Percentiles rank a stretch among this genome's conserved stretches.
Evolutionary conservation across 2,888 invertebrate species (phyloP).

Genomic region (Antitype chi): DNA sequence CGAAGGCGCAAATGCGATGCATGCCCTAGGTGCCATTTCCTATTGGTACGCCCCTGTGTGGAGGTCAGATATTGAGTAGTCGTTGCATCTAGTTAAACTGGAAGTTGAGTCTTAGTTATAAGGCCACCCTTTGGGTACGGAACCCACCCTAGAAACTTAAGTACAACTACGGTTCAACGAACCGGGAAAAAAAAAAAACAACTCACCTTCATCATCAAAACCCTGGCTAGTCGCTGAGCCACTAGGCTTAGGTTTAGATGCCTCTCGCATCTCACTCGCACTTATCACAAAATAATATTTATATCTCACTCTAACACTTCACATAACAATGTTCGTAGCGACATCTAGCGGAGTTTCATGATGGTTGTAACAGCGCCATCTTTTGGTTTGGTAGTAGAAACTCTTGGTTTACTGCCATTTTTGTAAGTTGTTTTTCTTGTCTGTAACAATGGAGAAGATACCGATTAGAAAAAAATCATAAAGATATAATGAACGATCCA

Average conservation of each 20-base stretch:
- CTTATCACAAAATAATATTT: conserved; percentile 73
- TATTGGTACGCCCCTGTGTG: no score
- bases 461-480: not conserved
- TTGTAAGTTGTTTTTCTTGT: conserved; percentile 16
- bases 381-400: conserved; percentile 45
- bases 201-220: conserved; percentile 83
- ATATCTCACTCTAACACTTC: conserved; percentile 71
- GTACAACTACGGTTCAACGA: not conserved
- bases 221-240: conserved; percentile 82
- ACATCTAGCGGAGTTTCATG: conserved; percentile 64
- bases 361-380: conserved; percentile 62
- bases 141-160: no score
- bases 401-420: conserved; percentile 34
- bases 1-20: no score
- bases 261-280: conserved; percentile 87
- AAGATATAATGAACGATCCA: not conserved
- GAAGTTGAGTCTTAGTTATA: no score
- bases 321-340: conserved; percentile 63
- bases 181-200: not conserved
- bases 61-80: no score
- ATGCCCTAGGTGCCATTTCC: no score
- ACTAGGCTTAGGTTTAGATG: conserved; percentile 84
- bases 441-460: conserved; percentile 46
- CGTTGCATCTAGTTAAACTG: no score
- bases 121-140: no score